Conservation (phyloP, 2,113 vertebrate genomes). For the Sapayoa aenigma region DNA sequence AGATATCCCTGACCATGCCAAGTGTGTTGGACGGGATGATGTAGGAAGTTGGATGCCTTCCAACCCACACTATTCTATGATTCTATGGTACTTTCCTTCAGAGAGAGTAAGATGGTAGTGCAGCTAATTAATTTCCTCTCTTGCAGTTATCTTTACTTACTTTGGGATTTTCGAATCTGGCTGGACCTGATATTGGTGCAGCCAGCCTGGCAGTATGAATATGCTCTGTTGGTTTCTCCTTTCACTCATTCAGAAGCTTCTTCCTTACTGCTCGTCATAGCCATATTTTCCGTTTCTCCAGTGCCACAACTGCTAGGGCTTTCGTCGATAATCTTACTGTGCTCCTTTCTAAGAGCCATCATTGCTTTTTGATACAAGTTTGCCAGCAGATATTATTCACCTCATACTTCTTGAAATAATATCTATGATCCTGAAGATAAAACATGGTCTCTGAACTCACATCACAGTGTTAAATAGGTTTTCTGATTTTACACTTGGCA, state of each 20-base stretch:
- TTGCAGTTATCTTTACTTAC: background rate
- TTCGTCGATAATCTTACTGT: background rate
- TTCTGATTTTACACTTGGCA: background rate
- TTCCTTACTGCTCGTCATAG: background rate
- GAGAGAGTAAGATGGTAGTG: background rate
- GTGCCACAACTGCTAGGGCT: background rate
- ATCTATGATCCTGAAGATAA: background rate
- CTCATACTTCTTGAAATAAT: background rate
- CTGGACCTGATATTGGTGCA: background rate
- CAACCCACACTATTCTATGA: background rate
- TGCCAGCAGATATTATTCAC: background rate
- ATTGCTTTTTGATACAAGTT: background rate
- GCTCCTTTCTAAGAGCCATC: background rate
- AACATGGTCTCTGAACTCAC: background rate
- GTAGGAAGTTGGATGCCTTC: background rate
- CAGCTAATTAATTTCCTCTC: background rate
- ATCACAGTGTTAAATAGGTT: background rate
- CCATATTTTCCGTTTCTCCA: background rate
- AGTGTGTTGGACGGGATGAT: background rate
- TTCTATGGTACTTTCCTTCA: background rate
- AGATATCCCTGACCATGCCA: background rate
- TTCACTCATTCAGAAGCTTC: background rate
- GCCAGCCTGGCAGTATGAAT: background rate
- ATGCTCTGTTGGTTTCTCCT: background rate
- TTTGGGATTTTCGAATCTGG: background rate